These are phyloP conservation scores for Crotophaga sulcirostris DNA, from an alignment of 2,113 vertebrate genomes.

Conservation along the genomic window DNA sequence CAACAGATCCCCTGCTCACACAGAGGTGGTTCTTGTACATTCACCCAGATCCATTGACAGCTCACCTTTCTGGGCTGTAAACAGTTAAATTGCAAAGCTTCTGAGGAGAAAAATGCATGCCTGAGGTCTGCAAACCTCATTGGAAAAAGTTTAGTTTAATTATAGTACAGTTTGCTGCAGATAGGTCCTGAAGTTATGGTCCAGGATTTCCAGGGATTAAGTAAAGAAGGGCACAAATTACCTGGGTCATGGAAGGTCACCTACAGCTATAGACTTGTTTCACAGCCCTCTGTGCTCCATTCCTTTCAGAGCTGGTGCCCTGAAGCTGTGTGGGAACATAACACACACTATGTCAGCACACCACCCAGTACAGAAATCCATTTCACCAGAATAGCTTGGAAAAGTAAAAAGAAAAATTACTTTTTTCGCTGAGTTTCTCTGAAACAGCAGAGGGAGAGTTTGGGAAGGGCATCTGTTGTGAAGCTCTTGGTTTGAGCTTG, in stretches of 20 bases:
- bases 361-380: not conserved
- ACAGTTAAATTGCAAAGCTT: constrained; percentile 1
- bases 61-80: not conserved
- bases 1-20: not conserved
- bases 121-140: constrained; percentile 25
- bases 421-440: not conserved
- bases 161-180: constrained; percentile 44
- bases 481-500: not conserved
- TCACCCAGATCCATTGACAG: not conserved
- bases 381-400: not conserved
- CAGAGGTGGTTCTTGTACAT: not conserved
- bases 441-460: not conserved
- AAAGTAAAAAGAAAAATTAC: not conserved
- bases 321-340: not conserved
- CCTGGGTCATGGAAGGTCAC: constrained; percentile 36
- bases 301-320: not conserved
- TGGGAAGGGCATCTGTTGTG: not conserved
- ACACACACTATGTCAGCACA: not conserved
- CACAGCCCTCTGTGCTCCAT: not conserved
- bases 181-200: constrained; percentile 55
- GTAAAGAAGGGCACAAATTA: constrained; percentile 60
- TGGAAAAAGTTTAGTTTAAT: constrained; percentile 58
- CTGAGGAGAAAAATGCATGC: not conserved
- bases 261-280: not conserved
- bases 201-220: constrained; percentile 70